phyloP scores from a whole-genome alignment of 1,140 invertebrate species.

The Drosophila baimaii region DNA sequence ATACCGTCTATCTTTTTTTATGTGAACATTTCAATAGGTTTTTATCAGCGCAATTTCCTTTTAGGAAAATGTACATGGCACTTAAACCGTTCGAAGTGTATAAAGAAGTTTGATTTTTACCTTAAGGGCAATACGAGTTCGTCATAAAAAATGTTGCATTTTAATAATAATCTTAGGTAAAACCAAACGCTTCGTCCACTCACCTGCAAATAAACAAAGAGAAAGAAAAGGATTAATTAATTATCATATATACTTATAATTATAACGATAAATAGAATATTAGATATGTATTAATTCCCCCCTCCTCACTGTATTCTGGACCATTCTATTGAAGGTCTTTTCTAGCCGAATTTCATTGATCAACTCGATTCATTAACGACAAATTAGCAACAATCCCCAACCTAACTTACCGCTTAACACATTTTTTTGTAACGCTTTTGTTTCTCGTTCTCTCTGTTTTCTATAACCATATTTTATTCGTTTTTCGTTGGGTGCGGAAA shows the following conservation, averaged over 20 bases:
- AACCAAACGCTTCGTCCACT: slow-evolving; percentile 19
- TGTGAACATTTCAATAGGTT: slow-evolving; percentile 60
- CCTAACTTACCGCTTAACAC: slow-evolving; percentile 39
- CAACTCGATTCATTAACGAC: slow-evolving; percentile 23
- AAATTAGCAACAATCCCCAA: slow-evolving; percentile 61
- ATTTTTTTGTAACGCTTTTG: slow-evolving; percentile 25
- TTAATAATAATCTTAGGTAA: slow-evolving; percentile 4
- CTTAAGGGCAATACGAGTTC: background rate
- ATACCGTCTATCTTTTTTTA: slow-evolving; percentile 21
- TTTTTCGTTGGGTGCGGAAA: slow-evolving; percentile 39
- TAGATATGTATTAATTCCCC: background rate
- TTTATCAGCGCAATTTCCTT: slow-evolving; percentile 58
- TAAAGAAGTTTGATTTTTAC: background rate
- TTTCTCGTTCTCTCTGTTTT: slow-evolving; percentile 7
- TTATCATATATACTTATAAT: slow-evolving; percentile 29
- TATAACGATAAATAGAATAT: background rate
- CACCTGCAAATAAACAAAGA: slow-evolving; percentile 62
- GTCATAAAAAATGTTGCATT: background rate
- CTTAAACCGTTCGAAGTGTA: background rate
- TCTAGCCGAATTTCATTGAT: slow-evolving; percentile 30
- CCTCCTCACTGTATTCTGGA: background rate
- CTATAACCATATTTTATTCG: slow-evolving; percentile 7
- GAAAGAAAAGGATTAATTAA: slow-evolving; percentile 23
- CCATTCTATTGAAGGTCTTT: slow-evolving; percentile 10
- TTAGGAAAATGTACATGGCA: slow-evolving; percentile 26